These are phyloP conservation scores for Sternarchorhynchus goeldii DNA, from an alignment of 2,797 vertebrate genomes.

Conservation along the genomic window DNA sequence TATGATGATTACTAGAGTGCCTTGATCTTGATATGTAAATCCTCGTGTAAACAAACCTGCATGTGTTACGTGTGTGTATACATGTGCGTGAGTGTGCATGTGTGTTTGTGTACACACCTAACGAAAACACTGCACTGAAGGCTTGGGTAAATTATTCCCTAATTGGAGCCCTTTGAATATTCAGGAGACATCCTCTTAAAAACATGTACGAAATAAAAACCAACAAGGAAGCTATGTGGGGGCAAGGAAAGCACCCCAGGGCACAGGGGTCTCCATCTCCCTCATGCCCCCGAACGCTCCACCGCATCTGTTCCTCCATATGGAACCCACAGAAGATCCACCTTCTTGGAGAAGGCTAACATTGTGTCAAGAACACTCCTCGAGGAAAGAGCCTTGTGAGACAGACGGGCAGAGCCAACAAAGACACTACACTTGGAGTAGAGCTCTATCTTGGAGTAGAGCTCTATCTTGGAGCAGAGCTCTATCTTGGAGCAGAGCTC, in stretches of 20 bases:
- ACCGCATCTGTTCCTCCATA: slow-evolving; percentile 55
- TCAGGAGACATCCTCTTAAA: slow-evolving; percentile 56
- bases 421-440: too few species aligned
- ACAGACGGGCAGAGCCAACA: neutral
- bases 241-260: slow-evolving; percentile 37
- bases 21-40: slow-evolving; percentile 59
- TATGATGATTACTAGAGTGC: slow-evolving; percentile 52
- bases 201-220: slow-evolving; percentile 59
- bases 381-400: slow-evolving; percentile 23
- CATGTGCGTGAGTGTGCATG: neutral
- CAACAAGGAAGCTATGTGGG: slow-evolving; percentile 39
- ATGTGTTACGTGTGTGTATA: neutral
- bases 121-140: slow-evolving; percentile 43
- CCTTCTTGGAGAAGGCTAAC: slow-evolving; percentile 39
- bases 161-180: slow-evolving; percentile 61
- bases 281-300: slow-evolving; percentile 21
- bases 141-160: slow-evolving; percentile 53
- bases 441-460: neutral
- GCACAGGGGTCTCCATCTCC: slow-evolving; percentile 37
- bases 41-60: slow-evolving; percentile 52
- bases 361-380: slow-evolving; percentile 40
- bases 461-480: slow-evolving; percentile 1
- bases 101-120: slow-evolving; percentile 31
- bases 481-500: neutral
- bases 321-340: slow-evolving; percentile 43